Base-by-base conservation (phyloP, 2,888 invertebrate species). In the Liposcelis brunnea region DNA sequence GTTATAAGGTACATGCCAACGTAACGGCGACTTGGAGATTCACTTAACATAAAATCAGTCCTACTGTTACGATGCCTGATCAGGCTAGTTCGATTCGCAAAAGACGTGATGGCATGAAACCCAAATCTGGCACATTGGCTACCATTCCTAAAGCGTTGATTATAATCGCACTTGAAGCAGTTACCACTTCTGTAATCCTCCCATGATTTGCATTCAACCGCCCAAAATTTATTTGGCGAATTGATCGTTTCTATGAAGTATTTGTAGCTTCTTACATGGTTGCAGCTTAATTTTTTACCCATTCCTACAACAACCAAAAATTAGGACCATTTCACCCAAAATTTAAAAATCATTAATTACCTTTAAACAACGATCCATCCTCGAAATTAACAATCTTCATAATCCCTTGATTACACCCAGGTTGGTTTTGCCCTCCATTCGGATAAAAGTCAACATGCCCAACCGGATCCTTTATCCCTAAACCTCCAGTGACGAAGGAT, bases 381-480 rank as follows among this genome's bases (percentile, higher is more conserved):
- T 75, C 74, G 44, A 70, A 66, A 47, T 71, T 70, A 51, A 81
- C 74, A 40, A 75, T 77, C 49, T 76, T 73, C 43, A 73, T 65
- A 11, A 80, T 67, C 31, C 69, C 72, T 44, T 64, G 61, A 48
- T 63, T 63, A 53, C 75, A 75, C 2, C 83, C 84, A 0, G 83
- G 83, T 58, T 83, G 90, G 48, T 76, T 73, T 5, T 75, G 71
- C 0, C 91, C 91, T 0, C 87, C 89, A 58, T 93, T 93, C 0
- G 90, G 89, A 59, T 79, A 93, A 63, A 89, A 91, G 61, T 93
- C 93, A 2, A 89, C 78, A 60, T 91, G 89, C 0, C 87, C 91
- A 38, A 84, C 75, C 0, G 80, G 71, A 55, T 85, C 82, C 6
- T 75, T 72, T 59, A 87, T 80, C 8, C 93, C 91, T 46, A 90